A percentile compares a stretch with the other conserved stretches of the same genome.
Evolutionary conservation across 35 echinoderm and acorn worm species (phyloP).

Genomic region (Anneissia japonica): DNA sequence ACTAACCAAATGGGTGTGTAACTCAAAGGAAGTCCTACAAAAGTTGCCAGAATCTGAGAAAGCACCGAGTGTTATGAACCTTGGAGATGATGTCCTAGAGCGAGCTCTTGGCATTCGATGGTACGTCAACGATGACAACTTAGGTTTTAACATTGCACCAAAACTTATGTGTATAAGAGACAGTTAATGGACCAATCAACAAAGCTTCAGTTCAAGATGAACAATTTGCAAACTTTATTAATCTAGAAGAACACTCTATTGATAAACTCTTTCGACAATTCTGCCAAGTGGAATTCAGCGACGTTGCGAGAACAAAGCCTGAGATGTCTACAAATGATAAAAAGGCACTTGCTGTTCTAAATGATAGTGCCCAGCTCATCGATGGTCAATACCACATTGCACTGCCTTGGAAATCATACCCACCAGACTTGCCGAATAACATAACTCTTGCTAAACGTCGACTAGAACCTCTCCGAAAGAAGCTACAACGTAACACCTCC

Average conservation of each 20-base stretch:
- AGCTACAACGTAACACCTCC: background rate
- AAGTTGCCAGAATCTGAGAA: background rate
- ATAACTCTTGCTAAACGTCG: background rate
- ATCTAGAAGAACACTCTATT: too few species aligned
- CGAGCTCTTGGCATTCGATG: background rate
- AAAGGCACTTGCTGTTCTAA: too few species aligned
- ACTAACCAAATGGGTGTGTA: slow-evolving; percentile 19
- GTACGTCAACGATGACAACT: too few species aligned
- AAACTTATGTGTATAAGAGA: too few species aligned
- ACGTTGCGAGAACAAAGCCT: too few species aligned
- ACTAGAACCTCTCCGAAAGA: background rate
- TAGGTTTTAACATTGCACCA: too few species aligned
- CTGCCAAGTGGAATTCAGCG: too few species aligned
- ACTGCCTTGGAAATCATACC: slow-evolving; percentile 3
- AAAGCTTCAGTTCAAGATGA: too few species aligned
- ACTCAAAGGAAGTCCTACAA: background rate
- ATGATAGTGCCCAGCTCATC: background rate
- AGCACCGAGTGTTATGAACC: background rate
- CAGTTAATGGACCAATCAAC: too few species aligned
- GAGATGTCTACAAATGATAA: too few species aligned
- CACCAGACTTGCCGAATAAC: slow-evolving; percentile 15
- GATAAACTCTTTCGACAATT: too few species aligned
- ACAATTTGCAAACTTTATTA: too few species aligned
- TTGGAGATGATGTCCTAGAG: background rate
- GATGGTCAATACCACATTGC: slow-evolving; percentile 18